These are phyloP conservation scores for Epicauta chinensis DNA, from an alignment of 1,140 invertebrate genomes.

Conservation along the genomic window DNA sequence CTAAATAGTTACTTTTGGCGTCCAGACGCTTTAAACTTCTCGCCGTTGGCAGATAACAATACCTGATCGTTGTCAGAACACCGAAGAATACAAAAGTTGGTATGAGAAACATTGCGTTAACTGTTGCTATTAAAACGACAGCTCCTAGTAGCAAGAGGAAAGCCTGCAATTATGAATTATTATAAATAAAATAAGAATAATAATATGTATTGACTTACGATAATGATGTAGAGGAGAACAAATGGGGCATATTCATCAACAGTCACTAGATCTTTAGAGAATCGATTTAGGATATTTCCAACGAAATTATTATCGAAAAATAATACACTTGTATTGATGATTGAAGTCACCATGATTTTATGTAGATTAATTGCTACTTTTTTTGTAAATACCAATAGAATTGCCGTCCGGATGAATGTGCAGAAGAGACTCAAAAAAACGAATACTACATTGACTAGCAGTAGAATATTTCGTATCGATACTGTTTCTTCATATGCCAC, in stretches of 20 bases:
- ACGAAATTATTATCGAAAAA: conserved; percentile 57
- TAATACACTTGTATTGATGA: conserved; percentile 54
- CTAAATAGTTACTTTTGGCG: conserved; percentile 49
- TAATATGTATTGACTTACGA: conserved; percentile 13
- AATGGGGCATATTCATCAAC: conserved; percentile 60
- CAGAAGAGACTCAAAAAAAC: conserved; percentile 8
- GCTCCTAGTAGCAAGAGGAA: conserved; percentile 22
- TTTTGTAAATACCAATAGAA: conserved; percentile 51
- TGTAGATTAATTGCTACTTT: conserved; percentile 58
- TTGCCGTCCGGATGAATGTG: conserved; percentile 34
- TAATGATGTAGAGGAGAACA: conserved; percentile 40
- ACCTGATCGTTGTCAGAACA: conserved; percentile 49
- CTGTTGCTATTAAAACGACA: conserved; percentile 22
- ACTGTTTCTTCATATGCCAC: neutral
- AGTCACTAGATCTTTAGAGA: conserved; percentile 56
- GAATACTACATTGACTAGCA: neutral
- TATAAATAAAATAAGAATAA: neutral
- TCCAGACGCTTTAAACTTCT: conserved; percentile 60
- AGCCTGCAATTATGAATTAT: conserved; percentile 19
- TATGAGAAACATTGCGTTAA: conserved; percentile 27
- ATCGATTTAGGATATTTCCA: conserved; percentile 55
- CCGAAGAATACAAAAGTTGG: conserved; percentile 47
- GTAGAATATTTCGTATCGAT: neutral
- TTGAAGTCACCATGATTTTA: conserved; percentile 54
- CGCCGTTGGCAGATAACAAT: conserved; percentile 56